Evolutionary conservation across 2,113 vertebrate species (phyloP).

Genomic region (Psittacara wagleri): DNA sequence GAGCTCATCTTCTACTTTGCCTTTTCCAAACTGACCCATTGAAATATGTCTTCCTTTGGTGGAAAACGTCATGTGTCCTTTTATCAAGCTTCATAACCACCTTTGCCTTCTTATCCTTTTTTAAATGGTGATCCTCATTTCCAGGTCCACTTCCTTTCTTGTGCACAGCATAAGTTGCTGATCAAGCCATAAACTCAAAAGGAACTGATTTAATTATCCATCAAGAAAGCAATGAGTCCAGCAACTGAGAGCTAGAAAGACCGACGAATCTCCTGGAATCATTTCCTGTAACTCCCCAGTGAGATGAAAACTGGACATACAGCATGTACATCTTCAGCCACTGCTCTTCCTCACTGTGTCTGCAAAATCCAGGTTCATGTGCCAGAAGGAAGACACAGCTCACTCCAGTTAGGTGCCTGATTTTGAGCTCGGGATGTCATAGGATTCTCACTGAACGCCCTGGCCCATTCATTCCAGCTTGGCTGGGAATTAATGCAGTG

Average conservation of each 20-base stretch:
- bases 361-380: neutral
- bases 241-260: neutral
- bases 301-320: neutral
- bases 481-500: neutral
- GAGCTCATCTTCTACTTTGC: neutral
- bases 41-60: neutral
- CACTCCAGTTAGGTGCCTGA: neutral
- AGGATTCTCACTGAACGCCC: neutral
- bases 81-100: neutral
- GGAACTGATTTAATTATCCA: neutral
- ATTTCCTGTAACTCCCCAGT: neutral
- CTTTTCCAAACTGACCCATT: neutral
- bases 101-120: neutral
- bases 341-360: neutral
- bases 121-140: neutral
- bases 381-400: neutral
- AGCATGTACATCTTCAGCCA: neutral
- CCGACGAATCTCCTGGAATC: neutral
- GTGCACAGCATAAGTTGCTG: accelerated
- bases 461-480: accelerated
- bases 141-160: neutral
- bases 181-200: neutral
- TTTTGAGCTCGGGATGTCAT: neutral
- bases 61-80: neutral
- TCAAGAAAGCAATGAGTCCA: neutral